Conservation (phyloP, 2,113 vertebrate species). For the Tachysurus fulvidraco region DNA sequence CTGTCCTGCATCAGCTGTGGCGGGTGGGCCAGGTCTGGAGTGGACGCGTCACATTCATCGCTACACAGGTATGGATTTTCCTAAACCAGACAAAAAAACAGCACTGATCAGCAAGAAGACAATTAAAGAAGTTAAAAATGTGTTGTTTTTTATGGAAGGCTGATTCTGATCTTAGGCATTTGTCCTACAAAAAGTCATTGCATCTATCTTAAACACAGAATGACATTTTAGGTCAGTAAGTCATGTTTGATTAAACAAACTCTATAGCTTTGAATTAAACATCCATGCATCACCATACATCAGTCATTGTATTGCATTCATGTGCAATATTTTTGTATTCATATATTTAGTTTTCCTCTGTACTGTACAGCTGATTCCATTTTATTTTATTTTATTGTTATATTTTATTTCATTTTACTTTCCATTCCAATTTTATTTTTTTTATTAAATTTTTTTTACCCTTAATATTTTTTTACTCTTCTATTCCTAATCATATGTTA, state of each 20-base stretch:
- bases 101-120: background rate
- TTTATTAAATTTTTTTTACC: no score
- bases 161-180: background rate
- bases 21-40: conserved; percentile 92
- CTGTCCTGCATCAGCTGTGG: conserved; percentile 94
- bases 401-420: no score
- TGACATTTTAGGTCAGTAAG: background rate
- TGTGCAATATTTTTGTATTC: no score
- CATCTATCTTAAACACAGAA: background rate
- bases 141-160: background rate
- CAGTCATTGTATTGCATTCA: no score
- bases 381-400: no score
- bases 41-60: conserved; percentile 93
- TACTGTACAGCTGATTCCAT: no score
- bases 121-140: background rate
- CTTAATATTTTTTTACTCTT: no score
- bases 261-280: background rate
- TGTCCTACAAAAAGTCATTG: background rate
- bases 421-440: no score
- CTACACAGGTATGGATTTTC: conserved; percentile 98
- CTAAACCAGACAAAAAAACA: conserved; percentile 62
- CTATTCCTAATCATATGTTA: no score
- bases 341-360: no score
- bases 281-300: no score
- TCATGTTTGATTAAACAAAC: background rate